phyloP scores from a whole-genome alignment of 2,113 vertebrate genomes.

The Hemiscyllium ocellatum region DNA sequence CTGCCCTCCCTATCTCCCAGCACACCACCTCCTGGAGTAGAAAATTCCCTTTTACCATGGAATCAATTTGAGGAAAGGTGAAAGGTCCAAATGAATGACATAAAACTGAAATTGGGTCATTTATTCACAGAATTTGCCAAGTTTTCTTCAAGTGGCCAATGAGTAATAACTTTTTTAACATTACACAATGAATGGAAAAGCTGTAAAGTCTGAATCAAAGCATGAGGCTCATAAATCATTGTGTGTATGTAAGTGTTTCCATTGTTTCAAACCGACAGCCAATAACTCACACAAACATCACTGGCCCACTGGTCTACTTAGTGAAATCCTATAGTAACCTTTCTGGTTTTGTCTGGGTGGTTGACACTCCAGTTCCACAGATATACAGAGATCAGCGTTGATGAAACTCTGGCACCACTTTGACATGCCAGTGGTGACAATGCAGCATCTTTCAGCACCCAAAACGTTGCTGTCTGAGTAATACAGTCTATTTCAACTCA shows the following conservation, averaged over 20 bases:
- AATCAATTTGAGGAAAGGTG: neutral
- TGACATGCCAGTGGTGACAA: neutral
- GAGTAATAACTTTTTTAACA: neutral
- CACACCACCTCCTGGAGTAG: no score
- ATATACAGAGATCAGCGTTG: neutral
- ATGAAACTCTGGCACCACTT: neutral
- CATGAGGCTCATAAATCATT: neutral
- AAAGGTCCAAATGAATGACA: neutral
- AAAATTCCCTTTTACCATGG: neutral
- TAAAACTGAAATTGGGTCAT: neutral
- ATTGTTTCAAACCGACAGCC: neutral
- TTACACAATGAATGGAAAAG: neutral
- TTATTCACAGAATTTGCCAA: neutral
- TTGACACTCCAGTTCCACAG: neutral
- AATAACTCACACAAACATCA: neutral
- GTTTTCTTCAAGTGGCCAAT: neutral
- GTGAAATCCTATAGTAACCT: neutral
- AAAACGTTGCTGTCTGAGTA: neutral
- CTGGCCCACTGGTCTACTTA: neutral
- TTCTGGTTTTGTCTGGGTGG: neutral
- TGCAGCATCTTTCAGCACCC: neutral
- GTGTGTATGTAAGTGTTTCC: neutral
- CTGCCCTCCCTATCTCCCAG: no score
- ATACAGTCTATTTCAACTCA: neutral
- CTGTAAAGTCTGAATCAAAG: neutral